Conservation (phyloP, 53 echinoderm and acorn worm genomes). For the Luidia sarsii region DNA sequence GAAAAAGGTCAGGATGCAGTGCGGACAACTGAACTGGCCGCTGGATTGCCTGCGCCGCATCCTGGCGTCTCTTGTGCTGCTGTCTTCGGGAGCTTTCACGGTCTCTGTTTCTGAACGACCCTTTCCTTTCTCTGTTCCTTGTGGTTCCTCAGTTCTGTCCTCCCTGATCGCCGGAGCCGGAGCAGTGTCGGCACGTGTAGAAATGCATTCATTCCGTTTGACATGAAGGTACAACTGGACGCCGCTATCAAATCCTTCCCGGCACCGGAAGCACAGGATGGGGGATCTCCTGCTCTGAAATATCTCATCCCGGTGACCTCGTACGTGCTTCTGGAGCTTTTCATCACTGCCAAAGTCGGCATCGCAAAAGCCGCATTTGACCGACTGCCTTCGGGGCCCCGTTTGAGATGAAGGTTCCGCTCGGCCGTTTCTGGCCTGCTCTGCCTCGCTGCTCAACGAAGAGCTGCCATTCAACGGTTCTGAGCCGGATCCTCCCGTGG, state of each 20-base stretch:
- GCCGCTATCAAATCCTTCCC: slow-evolving; percentile 25
- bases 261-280: slow-evolving; percentile 33
- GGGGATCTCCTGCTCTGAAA: slow-evolving; percentile 37
- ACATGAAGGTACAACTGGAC: slow-evolving; percentile 36
- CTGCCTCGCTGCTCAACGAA: background rate
- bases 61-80: background rate
- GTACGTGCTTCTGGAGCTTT: slow-evolving; percentile 9
- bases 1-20: slow-evolving; percentile 19
- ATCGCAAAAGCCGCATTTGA: slow-evolving; percentile 28
- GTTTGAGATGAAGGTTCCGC: background rate
- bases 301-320: slow-evolving; percentile 29
- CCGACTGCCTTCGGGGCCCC: background rate
- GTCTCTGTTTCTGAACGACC: no score
- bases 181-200: slow-evolving; percentile 16
- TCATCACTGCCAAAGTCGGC: slow-evolving; percentile 4
- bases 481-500: no score
- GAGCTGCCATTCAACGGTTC: no score
- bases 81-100: no score
- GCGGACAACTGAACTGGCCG: background rate
- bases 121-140: slow-evolving; percentile 1
- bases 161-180: no score
- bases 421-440: background rate
- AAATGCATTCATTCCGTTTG: slow-evolving; percentile 8
- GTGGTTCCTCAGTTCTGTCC: background rate
- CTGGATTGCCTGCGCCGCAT: background rate